These are phyloP conservation scores for Eretmochelys imbricata DNA, from an alignment of 2,113 vertebrate species.

Conservation along the genomic window DNA sequence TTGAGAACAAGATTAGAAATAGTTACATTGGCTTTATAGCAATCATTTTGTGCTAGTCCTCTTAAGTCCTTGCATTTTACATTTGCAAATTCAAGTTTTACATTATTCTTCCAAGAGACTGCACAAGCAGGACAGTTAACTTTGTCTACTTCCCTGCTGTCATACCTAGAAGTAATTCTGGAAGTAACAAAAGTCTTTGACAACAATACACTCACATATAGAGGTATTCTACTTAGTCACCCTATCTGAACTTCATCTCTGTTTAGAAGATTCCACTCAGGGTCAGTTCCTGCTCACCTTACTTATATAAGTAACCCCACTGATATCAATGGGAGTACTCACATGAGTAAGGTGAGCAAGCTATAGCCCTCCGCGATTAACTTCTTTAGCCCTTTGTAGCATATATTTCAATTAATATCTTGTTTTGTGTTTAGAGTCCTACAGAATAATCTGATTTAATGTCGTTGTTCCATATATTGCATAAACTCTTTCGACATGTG, in stretches of 20 bases:
- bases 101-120: neutral
- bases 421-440: neutral
- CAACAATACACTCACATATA: neutral
- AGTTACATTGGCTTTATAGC: no score
- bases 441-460: neutral
- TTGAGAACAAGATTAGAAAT: no score
- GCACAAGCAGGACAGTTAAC: neutral
- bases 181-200: conserved; percentile 8
- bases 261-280: neutral
- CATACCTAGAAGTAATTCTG: neutral
- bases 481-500: neutral
- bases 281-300: conserved; percentile 28
- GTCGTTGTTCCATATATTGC: accelerated
- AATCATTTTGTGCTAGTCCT: no score
- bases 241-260: conserved; percentile 3
- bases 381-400: neutral
- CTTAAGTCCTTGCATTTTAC: no score
- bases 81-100: neutral
- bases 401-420: neutral
- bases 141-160: neutral
- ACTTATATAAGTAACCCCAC: neutral
- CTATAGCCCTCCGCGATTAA: neutral
- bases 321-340: accelerated
- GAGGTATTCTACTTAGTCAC: neutral
- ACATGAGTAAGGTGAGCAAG: neutral